phyloP scores from a whole-genome alignment of 2,888 invertebrate species.

The Saturnia pavonia region DNA sequence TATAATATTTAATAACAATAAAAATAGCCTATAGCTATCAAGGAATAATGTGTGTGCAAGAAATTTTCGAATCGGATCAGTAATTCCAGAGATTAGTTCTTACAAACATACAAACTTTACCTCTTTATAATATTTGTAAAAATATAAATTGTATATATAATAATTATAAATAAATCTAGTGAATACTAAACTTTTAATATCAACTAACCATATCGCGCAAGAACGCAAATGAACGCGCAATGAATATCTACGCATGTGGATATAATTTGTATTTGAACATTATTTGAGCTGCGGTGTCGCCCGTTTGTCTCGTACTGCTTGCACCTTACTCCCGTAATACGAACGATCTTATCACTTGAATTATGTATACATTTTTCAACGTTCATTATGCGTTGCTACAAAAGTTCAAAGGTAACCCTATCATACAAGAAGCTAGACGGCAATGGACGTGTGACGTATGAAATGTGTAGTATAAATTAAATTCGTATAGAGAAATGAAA shows the following conservation, averaged over 20 bases:
- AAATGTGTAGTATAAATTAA: conserved; percentile 51
- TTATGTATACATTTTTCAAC: conserved; percentile 3
- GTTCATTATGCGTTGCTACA: conserved; percentile 11
- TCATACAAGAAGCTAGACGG: conserved; percentile 31
- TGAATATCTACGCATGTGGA: conserved; percentile 9
- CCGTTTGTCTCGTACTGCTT: conserved; percentile 69
- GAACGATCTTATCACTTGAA: conserved; percentile 41
- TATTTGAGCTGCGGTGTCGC: conserved; percentile 61
- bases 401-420: neutral
- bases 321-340: conserved; percentile 62
- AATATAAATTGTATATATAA: neutral
- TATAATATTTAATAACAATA: too few species aligned
- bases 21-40: too few species aligned
- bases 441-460: conserved; percentile 50
- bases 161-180: neutral
- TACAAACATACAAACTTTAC: too few species aligned
- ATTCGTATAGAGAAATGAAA: conserved; percentile 46
- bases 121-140: too few species aligned
- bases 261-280: conserved; percentile 52
- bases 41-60: too few species aligned
- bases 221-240: conserved; percentile 13
- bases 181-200: neutral
- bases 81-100: too few species aligned
- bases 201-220: neutral
- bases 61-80: too few species aligned